Evolutionary conservation across 2,797 vertebrate genomes (phyloP).

Genomic region (Mormyrus proboscirostris): DNA sequence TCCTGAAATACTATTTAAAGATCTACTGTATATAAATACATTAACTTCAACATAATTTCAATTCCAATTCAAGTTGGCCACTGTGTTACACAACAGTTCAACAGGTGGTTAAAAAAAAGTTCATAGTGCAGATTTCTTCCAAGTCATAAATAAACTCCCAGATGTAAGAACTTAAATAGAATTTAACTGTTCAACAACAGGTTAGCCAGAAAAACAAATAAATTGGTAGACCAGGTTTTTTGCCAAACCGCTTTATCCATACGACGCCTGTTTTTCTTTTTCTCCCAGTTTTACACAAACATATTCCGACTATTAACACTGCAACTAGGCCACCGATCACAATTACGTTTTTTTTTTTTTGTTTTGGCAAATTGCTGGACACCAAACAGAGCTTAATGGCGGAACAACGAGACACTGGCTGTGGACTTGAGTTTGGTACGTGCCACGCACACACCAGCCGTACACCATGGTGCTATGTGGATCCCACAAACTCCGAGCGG

Average conservation of each 20-base stretch:
- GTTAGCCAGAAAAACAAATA: conserved; percentile 4
- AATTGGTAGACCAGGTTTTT: not conserved
- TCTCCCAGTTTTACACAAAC: conserved; percentile 34
- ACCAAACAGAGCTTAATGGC: not conserved
- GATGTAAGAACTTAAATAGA: not conserved
- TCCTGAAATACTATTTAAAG: conserved; percentile 42
- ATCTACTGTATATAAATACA: conserved; percentile 57
- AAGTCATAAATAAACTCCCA: conserved; percentile 16
- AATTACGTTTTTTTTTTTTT: conserved; percentile 8
- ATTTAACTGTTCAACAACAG: conserved; percentile 16
- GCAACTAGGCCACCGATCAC: conserved; percentile 33
- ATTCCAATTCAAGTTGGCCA: not conserved
- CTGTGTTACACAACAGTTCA: conserved; percentile 16
- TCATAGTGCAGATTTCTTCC: conserved; percentile 24
- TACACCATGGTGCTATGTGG: not conserved
- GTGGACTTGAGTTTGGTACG: not conserved
- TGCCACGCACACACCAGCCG: not conserved
- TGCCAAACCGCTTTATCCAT: not conserved
- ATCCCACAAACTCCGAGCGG: conserved; percentile 13
- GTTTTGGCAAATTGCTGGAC: not conserved
- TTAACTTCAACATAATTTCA: conserved; percentile 16
- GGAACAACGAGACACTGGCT: not conserved
- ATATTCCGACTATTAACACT: conserved; percentile 50
- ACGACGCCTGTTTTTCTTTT: not conserved
- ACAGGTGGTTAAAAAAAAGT: conserved; percentile 32